These are phyloP conservation scores for Heliocidaris tuberculata DNA, from an alignment of 35 echinoderm and acorn worm genomes.

Conservation along the genomic window DNA sequence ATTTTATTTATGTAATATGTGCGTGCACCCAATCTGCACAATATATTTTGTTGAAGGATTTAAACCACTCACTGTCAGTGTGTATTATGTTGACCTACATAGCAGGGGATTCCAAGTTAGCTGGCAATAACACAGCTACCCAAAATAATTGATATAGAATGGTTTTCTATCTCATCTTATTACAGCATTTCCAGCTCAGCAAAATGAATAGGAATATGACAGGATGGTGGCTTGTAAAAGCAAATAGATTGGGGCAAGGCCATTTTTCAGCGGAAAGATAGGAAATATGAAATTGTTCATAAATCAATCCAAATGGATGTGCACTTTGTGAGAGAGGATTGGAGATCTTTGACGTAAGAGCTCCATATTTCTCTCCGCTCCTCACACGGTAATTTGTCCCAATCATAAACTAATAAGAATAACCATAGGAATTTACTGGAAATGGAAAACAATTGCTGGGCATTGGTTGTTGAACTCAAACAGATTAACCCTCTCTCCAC, in stretches of 20 bases:
- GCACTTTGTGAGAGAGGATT: background rate
- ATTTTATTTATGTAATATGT: background rate
- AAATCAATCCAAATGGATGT: constrained; percentile 35
- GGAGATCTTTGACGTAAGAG: background rate
- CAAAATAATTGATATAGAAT: constrained; percentile 6
- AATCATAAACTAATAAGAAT: constrained; percentile 37
- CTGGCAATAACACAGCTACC: background rate
- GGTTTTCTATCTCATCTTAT: constrained; percentile 5
- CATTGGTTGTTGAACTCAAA: constrained; percentile 26
- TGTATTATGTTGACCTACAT: background rate
- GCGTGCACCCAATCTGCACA: background rate
- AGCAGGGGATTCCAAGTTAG: background rate
- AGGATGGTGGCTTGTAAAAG: constrained; percentile 2
- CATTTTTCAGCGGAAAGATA: background rate
- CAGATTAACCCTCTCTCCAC: background rate
- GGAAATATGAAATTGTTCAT: constrained; percentile 23
- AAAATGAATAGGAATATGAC: background rate
- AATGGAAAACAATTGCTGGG: constrained; percentile 14
- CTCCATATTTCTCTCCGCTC: background rate
- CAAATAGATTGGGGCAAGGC: constrained; percentile 24
- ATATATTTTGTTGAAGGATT: background rate
- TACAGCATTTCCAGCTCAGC: constrained; percentile 15
- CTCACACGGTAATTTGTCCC: constrained; percentile 24
- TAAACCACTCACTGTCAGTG: background rate
- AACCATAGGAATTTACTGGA: background rate